phyloP scores from a whole-genome alignment of 2,888 invertebrate species.

The Zootermopsis nevadensis region DNA sequence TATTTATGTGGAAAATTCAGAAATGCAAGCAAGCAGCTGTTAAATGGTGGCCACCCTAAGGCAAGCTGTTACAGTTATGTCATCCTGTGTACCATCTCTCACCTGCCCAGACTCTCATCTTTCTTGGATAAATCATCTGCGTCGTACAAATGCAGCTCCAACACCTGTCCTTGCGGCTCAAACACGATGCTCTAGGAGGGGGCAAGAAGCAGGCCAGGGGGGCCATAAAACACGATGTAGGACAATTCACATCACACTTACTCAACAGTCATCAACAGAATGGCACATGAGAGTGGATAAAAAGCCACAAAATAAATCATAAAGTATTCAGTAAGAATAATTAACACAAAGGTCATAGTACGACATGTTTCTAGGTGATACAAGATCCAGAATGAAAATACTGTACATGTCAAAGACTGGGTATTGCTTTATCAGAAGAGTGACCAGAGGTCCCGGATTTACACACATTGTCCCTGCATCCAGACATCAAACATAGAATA shows the following conservation, averaged over 20 bases:
- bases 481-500: no score
- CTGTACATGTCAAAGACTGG: no score
- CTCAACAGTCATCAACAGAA: neutral
- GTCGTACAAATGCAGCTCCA: constrained; percentile 84
- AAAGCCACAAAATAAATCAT: no score
- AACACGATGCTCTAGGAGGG: constrained; percentile 61
- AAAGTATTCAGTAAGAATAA: no score
- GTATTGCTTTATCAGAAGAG: no score
- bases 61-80: neutral
- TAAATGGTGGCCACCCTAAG: constrained; percentile 17
- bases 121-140: constrained; percentile 84
- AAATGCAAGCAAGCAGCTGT: neutral
- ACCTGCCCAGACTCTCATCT: constrained; percentile 92
- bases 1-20: neutral
- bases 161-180: constrained; percentile 75
- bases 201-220: constrained; percentile 48
- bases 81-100: constrained; percentile 61
- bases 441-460: no score
- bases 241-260: neutral
- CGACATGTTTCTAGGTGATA: no score
- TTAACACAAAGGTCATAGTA: no score
- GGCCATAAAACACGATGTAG: constrained; percentile 59
- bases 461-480: no score
- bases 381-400: no score
- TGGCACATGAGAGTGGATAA: neutral